These are phyloP conservation scores for Apostichopus parvimensis DNA, from an alignment of 35 echinoderm and acorn worm species.

Conservation along the genomic window DNA sequence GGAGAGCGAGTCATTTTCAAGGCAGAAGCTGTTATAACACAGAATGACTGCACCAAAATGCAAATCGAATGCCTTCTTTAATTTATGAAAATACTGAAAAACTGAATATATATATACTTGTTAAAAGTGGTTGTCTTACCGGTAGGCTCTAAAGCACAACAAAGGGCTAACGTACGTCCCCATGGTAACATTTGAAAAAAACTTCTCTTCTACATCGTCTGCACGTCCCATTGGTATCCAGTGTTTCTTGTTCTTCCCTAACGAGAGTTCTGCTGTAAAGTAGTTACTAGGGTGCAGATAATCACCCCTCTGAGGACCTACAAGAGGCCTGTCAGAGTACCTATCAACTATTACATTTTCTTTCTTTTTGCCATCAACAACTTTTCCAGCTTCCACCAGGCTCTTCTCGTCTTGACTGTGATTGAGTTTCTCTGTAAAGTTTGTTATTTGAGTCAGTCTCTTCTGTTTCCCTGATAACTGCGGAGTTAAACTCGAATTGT, in stretches of 20 bases:
- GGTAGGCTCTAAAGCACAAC: slow-evolving; percentile 65
- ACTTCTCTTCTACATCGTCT: neutral
- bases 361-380: neutral
- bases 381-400: neutral
- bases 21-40: neutral
- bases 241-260: neutral
- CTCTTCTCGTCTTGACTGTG: neutral
- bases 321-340: neutral
- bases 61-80: neutral
- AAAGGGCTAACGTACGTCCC: slow-evolving; percentile 42
- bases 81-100: no score
- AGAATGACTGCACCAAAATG: neutral
- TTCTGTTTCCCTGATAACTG: slow-evolving; percentile 2
- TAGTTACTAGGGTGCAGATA: slow-evolving; percentile 38
- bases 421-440: neutral
- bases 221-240: neutral
- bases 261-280: neutral
- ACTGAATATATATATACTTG: no score
- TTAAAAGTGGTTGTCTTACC: slow-evolving; percentile 33
- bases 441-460: neutral
- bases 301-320: neutral
- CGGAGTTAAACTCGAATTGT: slow-evolving; percentile 63
- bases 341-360: neutral
- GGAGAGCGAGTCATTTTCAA: neutral
- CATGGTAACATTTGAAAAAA: neutral